These are phyloP conservation scores for Albula glossodonta DNA, from an alignment of 2,113 vertebrate genomes.

Conservation along the genomic window DNA sequence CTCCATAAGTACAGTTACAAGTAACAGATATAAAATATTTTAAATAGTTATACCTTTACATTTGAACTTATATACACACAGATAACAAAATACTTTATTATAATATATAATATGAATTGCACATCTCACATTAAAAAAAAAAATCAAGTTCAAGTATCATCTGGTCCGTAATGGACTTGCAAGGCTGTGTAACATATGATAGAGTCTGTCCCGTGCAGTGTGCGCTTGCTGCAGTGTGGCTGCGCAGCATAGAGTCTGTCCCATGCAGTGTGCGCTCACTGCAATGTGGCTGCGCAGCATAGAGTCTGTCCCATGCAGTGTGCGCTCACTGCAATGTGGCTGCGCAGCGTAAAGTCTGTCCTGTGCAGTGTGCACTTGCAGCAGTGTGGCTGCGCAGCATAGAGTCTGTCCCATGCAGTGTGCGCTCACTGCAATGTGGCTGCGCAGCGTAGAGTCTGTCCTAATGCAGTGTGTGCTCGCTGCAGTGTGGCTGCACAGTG, in stretches of 20 bases:
- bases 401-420: constrained; percentile 36
- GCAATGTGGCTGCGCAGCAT: too few relatives aligned
- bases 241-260: background rate
- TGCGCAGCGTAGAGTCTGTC: background rate
- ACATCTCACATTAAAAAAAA: constrained; percentile 72
- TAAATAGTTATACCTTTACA: constrained; percentile 76
- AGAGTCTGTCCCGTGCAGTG: constrained; percentile 36
- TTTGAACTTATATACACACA: constrained; percentile 59
- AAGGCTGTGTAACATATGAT: constrained; percentile 43
- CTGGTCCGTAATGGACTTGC: constrained; percentile 61
- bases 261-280: background rate
- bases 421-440: background rate
- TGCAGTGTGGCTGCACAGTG: too few relatives aligned
- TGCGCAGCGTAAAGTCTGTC: too few relatives aligned
- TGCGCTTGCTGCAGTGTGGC: background rate
- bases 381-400: constrained; percentile 36
- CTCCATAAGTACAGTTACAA: constrained; percentile 60
- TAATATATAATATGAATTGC: constrained; percentile 70
- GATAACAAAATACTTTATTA: constrained; percentile 37
- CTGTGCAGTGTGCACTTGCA: too few relatives aligned
- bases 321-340: too few relatives aligned
- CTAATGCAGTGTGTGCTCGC: background rate
- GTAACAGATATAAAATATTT: constrained; percentile 64
- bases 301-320: too few relatives aligned
- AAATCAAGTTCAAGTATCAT: constrained; percentile 81